Percentiles rank a stretch among this genome's conserved stretches.
phyloP scores from a whole-genome alignment of 2,797 vertebrate genomes.

The Acanthornis magna region DNA sequence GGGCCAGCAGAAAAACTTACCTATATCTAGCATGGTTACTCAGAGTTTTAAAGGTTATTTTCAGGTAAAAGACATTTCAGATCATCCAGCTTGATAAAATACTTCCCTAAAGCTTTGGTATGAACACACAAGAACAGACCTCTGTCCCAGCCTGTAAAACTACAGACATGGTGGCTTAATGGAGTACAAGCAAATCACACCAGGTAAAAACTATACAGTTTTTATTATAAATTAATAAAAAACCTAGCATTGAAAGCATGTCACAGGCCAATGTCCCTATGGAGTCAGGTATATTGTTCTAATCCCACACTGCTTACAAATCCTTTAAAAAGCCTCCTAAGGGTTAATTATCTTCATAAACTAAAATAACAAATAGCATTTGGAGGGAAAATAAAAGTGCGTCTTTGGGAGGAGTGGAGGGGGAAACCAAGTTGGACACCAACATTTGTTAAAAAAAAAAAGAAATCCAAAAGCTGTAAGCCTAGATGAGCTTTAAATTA shows the following conservation, averaged over 20 bases:
- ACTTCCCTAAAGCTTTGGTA: not conserved
- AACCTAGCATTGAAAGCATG: not conserved
- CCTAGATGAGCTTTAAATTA: not conserved
- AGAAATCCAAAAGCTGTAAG: not conserved
- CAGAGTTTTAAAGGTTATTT: not conserved
- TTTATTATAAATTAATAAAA: not conserved
- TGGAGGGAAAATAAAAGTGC: not conserved
- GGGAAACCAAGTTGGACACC: not conserved
- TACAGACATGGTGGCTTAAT: not conserved
- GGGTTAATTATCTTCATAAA: not conserved
- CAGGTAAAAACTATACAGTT: not conserved
- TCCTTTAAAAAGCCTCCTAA: not conserved
- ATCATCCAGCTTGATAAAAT: not conserved
- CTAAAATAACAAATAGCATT: not conserved
- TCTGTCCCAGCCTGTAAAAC: not conserved
- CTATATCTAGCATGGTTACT: not conserved
- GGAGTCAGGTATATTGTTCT: not conserved
- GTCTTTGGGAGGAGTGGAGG: not conserved
- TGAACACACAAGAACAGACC: fast-evolving
- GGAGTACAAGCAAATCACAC: not conserved
- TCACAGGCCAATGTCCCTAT: not conserved
- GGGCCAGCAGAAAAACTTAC: not conserved
- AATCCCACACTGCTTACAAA: not conserved
- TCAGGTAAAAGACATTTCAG: not conserved
- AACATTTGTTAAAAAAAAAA: not conserved